These are phyloP conservation scores for Phymorhynchus buccinoides DNA, from an alignment of 1,140 invertebrate genomes.

Conservation along the genomic window DNA sequence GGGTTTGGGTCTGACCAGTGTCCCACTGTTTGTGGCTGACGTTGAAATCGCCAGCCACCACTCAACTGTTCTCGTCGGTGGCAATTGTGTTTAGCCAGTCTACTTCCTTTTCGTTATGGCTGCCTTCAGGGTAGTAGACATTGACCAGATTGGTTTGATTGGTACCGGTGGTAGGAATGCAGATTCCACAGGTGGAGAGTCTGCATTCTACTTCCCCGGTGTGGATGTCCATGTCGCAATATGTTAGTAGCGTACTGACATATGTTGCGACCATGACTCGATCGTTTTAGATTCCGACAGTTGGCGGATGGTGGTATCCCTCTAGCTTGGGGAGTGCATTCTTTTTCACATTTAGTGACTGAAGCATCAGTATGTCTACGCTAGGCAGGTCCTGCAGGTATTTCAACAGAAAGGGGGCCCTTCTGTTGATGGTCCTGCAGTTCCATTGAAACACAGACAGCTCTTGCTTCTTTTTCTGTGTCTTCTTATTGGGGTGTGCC, in stretches of 20 bases:
- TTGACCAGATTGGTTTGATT: background rate
- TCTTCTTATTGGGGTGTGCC: too few species aligned
- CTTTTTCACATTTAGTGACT: background rate
- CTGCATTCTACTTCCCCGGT: background rate
- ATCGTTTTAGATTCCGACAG: background rate
- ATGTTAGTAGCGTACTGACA: background rate
- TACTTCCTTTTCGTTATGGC: background rate
- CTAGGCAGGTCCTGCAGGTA: too few species aligned
- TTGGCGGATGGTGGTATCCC: background rate
- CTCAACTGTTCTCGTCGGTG: background rate
- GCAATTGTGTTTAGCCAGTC: background rate
- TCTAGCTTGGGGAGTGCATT: background rate
- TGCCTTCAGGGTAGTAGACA: background rate
- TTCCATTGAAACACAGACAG: too few species aligned
- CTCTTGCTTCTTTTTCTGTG: too few species aligned
- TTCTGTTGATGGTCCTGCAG: too few species aligned
- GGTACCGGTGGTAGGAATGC: background rate
- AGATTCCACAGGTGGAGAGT: background rate
- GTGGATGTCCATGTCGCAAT: background rate
- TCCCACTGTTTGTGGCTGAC: too few species aligned
- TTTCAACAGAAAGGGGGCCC: too few species aligned
- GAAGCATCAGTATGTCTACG: background rate
- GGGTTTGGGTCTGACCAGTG: background rate
- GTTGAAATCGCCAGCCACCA: background rate
- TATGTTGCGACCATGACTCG: background rate